Evolutionary conservation across 2,113 vertebrate species (phyloP).

Genomic region (Phylloscopus whistleri): DNA sequence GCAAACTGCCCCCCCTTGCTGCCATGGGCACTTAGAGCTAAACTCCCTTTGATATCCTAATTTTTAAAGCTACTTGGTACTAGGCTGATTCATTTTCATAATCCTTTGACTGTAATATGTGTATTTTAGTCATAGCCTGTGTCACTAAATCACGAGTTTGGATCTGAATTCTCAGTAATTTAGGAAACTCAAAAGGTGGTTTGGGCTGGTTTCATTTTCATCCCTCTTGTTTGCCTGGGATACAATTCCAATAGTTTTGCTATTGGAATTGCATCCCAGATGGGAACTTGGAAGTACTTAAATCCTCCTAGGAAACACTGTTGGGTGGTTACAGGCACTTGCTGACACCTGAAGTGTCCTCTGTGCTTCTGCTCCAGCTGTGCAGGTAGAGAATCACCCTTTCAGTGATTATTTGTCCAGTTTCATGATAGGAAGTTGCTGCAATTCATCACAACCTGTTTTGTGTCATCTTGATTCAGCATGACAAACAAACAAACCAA

Average conservation of each 20-base stretch:
- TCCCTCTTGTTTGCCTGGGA: neutral
- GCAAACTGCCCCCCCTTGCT: neutral
- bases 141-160: neutral
- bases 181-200: neutral
- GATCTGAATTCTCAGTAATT: neutral
- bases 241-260: no score
- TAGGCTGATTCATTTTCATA: neutral
- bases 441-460: neutral
- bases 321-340: neutral
- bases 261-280: neutral
- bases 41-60: neutral
- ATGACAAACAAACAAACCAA: neutral
- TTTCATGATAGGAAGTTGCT: neutral
- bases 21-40: neutral
- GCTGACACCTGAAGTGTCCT: neutral
- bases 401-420: neutral
- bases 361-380: neutral
- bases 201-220: neutral
- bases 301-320: neutral
- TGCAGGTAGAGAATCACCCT: neutral
- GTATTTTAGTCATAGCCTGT: neutral
- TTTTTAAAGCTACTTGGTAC: neutral
- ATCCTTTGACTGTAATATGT: neutral
- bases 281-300: neutral
- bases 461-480: neutral